Base-by-base conservation (phyloP, 2,888 invertebrate genomes). In the Cantharis flavilabris region DNA sequence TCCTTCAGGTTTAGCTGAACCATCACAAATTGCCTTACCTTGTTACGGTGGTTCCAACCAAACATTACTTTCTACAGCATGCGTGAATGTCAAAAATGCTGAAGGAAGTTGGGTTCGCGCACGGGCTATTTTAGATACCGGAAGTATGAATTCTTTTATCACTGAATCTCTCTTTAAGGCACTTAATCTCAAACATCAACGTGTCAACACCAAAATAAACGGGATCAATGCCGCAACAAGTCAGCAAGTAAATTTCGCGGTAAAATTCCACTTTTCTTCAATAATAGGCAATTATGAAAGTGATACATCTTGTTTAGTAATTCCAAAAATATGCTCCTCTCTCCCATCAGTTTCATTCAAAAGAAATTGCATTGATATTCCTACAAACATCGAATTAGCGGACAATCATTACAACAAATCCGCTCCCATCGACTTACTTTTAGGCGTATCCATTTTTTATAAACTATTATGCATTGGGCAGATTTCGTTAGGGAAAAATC, bases 381-480 rank as follows among this genome's bases (percentile, higher is more conserved):
- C 75, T 5, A 14, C 26, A n/a, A 49, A 20, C 20, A 20, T 20
- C 20, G 20, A 20, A 20, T 20, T 20, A 20, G 20, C 20, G 20
- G 20, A 20, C 20, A 20, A 20, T 20, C 4, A 20, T 20, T 20
- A 20, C 20, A 20, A 20, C 20, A 20, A 20, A 72, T 69, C 75
- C 5, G 20, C 5, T n/a, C 23, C 62, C 13, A 63, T 71, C 9
- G 69, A 77, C 16, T 26, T 72, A 14, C 64, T 77, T 9, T 67
- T 75, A 16, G 75, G 77, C 9, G 75, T 73, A 3, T 14, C 30
- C 1, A 13, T 28, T n/a, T 76, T 76, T 33, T 76, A 72, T n/a
- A 23, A 71, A 1, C 30, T 75, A 10, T 9, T 76, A 20, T 72
- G 69, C 13, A n/a, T 71, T 20, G 65, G 65, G 4, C 49, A 71